Base-by-base conservation (phyloP, 1,140 invertebrate species). In the Nebria ingens region DNA sequence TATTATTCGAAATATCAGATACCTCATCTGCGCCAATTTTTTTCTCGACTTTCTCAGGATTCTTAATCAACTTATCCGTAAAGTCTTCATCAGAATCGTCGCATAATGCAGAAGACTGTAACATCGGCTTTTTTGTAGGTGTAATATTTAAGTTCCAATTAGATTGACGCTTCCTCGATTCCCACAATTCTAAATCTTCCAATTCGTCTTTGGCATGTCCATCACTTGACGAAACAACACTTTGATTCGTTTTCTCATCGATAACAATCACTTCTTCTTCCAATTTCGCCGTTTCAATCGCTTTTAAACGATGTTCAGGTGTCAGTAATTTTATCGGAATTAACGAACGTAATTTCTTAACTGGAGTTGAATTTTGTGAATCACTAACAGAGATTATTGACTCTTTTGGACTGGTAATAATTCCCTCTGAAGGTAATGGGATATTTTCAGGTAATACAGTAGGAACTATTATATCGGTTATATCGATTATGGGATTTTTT, bases 381-480 rank as follows among this genome's bases (percentile, higher is more conserved):
- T 34, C 25, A 25, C 13, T 9, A 17, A 54, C 3, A 9, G 22
- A 40, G 13, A 54, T 34, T n/a, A n/a, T n/a, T n/a, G n/a, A n/a
- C n/a, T n/a, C 13, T 54, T 34, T 40, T 19, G 53, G 15, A 17
- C 19, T 6, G 55, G 51, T 20, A 50, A 53, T 21, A 50, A 21
- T 25, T 38, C 29, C 1, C 3, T 45, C 40, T 9, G 9, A 4
- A 12, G 55, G 51, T 53, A 52, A 51, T 13, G 55, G 55, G 19
- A 56, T 58, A 51, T 22, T 49, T 49, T 57, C 56, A 21, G 56
- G 51, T 13, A 57, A 38, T 34, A 53, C 52, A n/a, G 51, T 53
- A 49, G 51, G 38, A 45, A 20, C 17, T 12, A 20, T 17, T 2
- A 55, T 21, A 4, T 55, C 20, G 12, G 51, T 34, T 2, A 51